Conservation (phyloP, 2,113 vertebrate species). For the Indicator indicator region DNA sequence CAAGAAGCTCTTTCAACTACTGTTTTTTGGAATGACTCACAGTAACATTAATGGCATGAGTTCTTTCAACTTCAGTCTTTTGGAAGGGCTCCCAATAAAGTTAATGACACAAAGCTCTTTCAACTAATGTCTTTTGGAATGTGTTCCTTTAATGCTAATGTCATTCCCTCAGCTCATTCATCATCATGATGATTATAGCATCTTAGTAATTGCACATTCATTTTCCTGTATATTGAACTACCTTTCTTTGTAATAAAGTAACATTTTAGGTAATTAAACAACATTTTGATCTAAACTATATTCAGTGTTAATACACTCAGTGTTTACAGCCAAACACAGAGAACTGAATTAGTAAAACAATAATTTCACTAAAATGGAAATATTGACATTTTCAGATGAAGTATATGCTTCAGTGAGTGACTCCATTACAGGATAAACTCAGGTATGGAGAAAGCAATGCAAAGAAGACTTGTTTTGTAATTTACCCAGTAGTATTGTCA, state of each 20-base stretch:
- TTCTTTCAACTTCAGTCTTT: constrained; percentile 43
- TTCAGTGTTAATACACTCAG: neutral
- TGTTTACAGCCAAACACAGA: neutral
- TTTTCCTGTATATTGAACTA: constrained; percentile 53
- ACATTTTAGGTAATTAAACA: constrained; percentile 17
- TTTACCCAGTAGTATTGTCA: neutral
- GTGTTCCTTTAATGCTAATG: neutral
- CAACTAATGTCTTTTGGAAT: constrained; percentile 33
- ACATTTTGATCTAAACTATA: neutral
- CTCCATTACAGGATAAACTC: neutral
- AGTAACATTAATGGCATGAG: constrained; percentile 2
- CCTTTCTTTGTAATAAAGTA: neutral
- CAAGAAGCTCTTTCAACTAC: neutral
- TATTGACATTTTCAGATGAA: neutral
- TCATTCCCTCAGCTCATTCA: neutral
- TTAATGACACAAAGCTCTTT: constrained; percentile 45
- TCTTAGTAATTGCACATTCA: constrained; percentile 6
- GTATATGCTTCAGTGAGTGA: neutral
- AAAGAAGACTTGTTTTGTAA: neutral
- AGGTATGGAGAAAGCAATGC: neutral
- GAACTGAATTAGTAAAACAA: neutral
- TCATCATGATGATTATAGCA: neutral
- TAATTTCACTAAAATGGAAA: constrained; percentile 4
- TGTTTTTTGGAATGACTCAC: neutral
- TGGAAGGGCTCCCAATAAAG: constrained; percentile 4